Evolutionary conservation across 2,113 vertebrate genomes (phyloP), one percentile per base, ranked within the genome.

Genomic region (Gymnarchus niloticus): DNA sequence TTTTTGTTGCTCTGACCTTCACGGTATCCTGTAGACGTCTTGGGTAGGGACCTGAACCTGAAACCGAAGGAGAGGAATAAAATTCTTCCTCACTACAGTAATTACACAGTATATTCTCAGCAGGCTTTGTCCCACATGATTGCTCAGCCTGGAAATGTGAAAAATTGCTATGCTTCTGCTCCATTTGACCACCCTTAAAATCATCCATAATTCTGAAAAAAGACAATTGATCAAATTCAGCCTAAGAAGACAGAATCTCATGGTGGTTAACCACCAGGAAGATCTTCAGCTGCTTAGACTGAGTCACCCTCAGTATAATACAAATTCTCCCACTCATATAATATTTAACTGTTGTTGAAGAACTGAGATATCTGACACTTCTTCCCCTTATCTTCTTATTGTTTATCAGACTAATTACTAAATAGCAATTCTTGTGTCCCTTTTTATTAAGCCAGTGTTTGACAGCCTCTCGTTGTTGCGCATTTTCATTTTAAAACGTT

Each of bases 1-100:
- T 82, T 82, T 82, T 78, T 44, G 46, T 78, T n/a, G 23, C 23
- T 54, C 48, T 82, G 51, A 54, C 49, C 80, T 82, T 82, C 80
- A 54, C 28, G 54, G 25, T n/a, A 81, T 52, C 80, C 49, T 81
- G 17, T 48, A 82, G 48, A 33, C 49, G 54, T 52, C 51, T 56
- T 82, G 12, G 12, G 49, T n/a, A 21, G 49, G 12, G 17, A 82
- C 25, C 54, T 19, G 28, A 54, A 54, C 25, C 49, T 33, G 25
- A 52, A 81, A 52, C 49, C 52, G 23, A n/a, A 48, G 77, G 25
- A 82, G n/a, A 33, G 80, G 56, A 82, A 82, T 82, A 37, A 82
- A 52, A 82, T 82, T 56, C 23, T 52, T 82, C 80, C 51, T 48
- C 25, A 21, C 80, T 82, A 54, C 51, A 54, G 25, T 82, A 82